phyloP scores from a whole-genome alignment of 2,888 invertebrate genomes.

The Steromphala cineraria region DNA sequence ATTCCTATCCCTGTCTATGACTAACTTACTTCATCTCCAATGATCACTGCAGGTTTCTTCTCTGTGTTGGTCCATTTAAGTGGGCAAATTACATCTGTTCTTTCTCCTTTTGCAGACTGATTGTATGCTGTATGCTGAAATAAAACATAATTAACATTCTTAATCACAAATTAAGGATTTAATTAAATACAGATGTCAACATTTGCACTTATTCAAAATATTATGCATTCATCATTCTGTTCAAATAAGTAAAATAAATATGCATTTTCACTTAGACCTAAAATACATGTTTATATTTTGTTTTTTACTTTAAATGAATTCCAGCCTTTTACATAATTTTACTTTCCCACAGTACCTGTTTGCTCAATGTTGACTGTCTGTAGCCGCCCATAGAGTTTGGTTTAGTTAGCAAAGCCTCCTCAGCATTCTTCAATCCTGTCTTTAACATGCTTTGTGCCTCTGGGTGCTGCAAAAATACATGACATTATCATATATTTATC shows the following conservation, averaged over 20 bases:
- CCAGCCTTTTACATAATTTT: too few species aligned
- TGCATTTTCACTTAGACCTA: too few species aligned
- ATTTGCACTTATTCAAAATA: too few species aligned
- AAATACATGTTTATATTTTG: too few species aligned
- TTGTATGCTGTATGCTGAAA: constrained; percentile 84
- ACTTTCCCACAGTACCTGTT: constrained; percentile 31
- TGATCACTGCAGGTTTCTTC: constrained; percentile 77
- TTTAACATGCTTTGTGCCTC: constrained; percentile 61
- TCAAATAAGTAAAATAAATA: too few species aligned
- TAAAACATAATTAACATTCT: background rate
- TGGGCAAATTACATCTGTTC: constrained; percentile 75
- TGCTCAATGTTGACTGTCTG: constrained; percentile 62
- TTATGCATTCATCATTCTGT: too few species aligned
- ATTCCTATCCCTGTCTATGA: too few species aligned
- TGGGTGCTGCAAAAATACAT: constrained; percentile 50
- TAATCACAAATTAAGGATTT: too few species aligned
- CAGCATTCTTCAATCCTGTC: constrained; percentile 59
- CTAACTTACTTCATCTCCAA: constrained; percentile 84
- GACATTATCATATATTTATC: too few species aligned
- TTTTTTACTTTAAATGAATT: too few species aligned
- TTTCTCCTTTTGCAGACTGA: constrained; percentile 85
- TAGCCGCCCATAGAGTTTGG: constrained; percentile 65
- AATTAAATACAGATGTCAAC: too few species aligned
- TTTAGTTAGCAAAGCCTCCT: constrained; percentile 61
- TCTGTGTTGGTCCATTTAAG: constrained; percentile 71